A percentile compares a stretch with the other conserved stretches of the same genome.
These are phyloP conservation scores for Aphodius sticticus DNA, from an alignment of 2,888 invertebrate genomes.

Conservation along the genomic window DNA sequence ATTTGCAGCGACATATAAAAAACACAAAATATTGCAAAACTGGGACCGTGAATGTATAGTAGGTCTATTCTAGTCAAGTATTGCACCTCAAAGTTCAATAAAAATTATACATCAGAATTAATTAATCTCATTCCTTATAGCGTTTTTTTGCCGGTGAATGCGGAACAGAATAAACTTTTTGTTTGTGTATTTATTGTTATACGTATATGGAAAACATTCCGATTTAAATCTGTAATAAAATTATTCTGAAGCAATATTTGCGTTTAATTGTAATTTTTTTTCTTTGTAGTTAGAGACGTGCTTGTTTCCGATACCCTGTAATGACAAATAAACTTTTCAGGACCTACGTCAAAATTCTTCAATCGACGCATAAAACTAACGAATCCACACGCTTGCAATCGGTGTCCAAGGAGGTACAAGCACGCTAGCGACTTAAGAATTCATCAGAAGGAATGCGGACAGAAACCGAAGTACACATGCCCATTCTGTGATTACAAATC, in stretches of 20 bases:
- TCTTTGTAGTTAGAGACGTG: neutral
- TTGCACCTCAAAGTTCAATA: neutral
- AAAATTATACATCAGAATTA: conserved; percentile 17
- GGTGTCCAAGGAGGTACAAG: conserved; percentile 34
- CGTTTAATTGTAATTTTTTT: neutral
- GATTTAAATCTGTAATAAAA: no score
- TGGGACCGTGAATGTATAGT: neutral
- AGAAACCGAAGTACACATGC: conserved; percentile 31
- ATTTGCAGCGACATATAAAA: neutral
- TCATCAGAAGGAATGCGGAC: conserved; percentile 34
- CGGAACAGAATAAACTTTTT: no score
- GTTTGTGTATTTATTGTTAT: no score
- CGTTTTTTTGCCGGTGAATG: no score
- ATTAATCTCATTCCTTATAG: neutral
- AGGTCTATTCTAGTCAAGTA: conserved; percentile 4
- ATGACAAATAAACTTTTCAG: conserved; percentile 8
- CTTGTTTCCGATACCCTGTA: neutral
- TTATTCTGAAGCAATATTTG: no score
- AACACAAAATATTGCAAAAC: neutral
- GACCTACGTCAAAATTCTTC: neutral
- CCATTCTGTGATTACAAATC: conserved; percentile 35
- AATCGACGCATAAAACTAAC: conserved; percentile 32
- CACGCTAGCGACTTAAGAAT: conserved; percentile 31
- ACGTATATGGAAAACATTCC: no score
- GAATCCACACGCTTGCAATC: conserved; percentile 34